phyloP scores from a whole-genome alignment of 2,888 invertebrate species.

The Lysandra bellargus region DNA sequence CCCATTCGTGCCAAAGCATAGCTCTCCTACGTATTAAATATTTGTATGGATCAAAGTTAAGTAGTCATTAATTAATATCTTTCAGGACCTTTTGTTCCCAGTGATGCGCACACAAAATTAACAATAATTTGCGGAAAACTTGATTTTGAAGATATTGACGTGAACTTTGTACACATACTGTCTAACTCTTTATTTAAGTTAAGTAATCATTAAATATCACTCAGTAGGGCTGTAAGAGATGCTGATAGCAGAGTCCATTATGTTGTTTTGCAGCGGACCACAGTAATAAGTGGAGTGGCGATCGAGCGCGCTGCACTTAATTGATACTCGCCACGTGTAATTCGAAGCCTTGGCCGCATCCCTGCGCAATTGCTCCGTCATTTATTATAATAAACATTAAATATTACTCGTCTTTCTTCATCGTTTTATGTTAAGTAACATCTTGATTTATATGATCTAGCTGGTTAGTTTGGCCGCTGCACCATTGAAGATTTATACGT shows the following conservation, averaged over 20 bases:
- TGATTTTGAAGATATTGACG: too few relatives aligned
- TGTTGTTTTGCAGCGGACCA: neutral
- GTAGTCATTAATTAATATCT: too few relatives aligned
- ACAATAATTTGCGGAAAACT: too few relatives aligned
- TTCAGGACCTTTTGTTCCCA: too few relatives aligned
- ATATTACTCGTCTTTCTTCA: neutral
- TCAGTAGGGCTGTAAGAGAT: neutral
- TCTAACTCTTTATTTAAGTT: too few relatives aligned
- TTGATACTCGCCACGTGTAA: conserved; percentile 13
- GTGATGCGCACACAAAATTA: too few relatives aligned
- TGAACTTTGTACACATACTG: too few relatives aligned
- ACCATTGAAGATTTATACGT: too few relatives aligned
- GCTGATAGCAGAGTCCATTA: neutral
- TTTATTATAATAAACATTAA: conserved; percentile 9
- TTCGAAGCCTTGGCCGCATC: conserved; percentile 20
- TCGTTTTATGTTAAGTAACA: neutral
- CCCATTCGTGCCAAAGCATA: too few relatives aligned
- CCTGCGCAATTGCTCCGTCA: neutral
- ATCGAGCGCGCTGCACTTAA: conserved; percentile 7
- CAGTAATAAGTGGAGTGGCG: conserved; percentile 16
- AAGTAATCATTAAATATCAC: neutral
- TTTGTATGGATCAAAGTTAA: too few relatives aligned
- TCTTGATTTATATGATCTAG: neutral
- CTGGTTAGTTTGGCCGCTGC: neutral
- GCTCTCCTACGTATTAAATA: too few relatives aligned